phyloP scores from a whole-genome alignment of 2,888 invertebrate species.

The Stenurella melanura region DNA sequence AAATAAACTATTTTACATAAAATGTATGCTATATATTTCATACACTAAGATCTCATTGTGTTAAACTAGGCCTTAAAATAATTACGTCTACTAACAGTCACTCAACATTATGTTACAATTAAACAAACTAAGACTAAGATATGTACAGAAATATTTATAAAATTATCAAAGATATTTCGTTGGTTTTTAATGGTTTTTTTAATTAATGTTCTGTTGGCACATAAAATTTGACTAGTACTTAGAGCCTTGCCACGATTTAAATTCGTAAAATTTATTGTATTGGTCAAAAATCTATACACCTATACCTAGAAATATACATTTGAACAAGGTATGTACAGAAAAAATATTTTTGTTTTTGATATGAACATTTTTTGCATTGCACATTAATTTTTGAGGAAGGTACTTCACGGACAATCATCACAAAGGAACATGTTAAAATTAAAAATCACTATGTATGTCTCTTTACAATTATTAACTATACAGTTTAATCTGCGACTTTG shows the following conservation, averaged over 20 bases:
- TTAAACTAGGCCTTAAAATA: conserved; percentile 62
- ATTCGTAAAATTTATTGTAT: conserved; percentile 65
- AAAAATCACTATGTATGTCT: background rate
- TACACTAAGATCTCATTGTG: conserved; percentile 13
- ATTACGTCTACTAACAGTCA: conserved; percentile 51
- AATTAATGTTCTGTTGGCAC: conserved; percentile 64
- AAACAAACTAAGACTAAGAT: conserved; percentile 58
- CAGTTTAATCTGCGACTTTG: no score
- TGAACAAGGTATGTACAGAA: conserved; percentile 48
- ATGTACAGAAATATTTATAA: conserved; percentile 67
- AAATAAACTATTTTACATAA: conserved; percentile 60
- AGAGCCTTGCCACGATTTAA: conserved; percentile 57
- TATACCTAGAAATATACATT: conserved; percentile 48
- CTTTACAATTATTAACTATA: no score
- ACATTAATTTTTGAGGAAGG: conserved; percentile 43
- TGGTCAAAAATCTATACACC: conserved; percentile 60
- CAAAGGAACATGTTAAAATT: conserved; percentile 16
- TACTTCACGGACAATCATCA: conserved; percentile 24
- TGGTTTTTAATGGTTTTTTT: conserved; percentile 54
- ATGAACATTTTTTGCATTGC: conserved; percentile 53
- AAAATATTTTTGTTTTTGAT: conserved; percentile 48
- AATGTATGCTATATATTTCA: conserved; percentile 44
- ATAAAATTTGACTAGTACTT: conserved; percentile 63
- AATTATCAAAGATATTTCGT: conserved; percentile 67
- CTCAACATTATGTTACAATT: conserved; percentile 52